Conservation (phyloP, 1,140 invertebrate genomes). For the Sitobion miscanthi region DNA sequence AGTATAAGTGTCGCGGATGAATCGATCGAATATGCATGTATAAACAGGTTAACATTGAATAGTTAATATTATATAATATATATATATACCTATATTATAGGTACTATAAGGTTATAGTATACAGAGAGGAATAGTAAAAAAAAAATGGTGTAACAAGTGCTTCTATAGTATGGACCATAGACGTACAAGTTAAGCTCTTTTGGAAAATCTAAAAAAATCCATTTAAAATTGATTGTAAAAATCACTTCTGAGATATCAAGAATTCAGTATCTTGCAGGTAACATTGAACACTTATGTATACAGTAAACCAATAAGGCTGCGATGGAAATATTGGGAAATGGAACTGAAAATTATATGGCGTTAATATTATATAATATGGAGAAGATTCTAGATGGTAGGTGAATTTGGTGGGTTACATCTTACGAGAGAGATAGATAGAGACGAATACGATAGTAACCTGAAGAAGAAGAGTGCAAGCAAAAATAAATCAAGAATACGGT, state of each 20-base stretch:
- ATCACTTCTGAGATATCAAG: no score
- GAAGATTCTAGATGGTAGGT: not conserved
- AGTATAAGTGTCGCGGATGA: not conserved
- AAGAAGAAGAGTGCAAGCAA: not conserved
- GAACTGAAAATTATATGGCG: not conserved
- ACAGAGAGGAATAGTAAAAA: not conserved
- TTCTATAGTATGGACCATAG: not conserved
- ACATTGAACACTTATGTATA: not conserved
- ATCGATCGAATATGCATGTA: not conserved
- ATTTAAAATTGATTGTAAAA: no score
- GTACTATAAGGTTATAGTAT: no score
- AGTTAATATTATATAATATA: no score
- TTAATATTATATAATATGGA: not conserved
- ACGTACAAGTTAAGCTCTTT: no score
- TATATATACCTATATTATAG: no score
- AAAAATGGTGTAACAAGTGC: not conserved
- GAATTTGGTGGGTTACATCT: not conserved
- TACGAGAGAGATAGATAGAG: not conserved
- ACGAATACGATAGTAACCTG: no score
- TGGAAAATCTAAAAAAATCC: no score
- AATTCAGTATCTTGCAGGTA: not conserved
- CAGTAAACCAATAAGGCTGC: not conserved
- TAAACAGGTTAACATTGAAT: not conserved
- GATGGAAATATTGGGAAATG: not conserved
- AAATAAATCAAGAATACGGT: not conserved